A percentile compares a stretch with the other conserved stretches of the same genome.
phyloP scores from a whole-genome alignment of 64 coral and sea anemone species.

The Exaiptasia diaphana region DNA sequence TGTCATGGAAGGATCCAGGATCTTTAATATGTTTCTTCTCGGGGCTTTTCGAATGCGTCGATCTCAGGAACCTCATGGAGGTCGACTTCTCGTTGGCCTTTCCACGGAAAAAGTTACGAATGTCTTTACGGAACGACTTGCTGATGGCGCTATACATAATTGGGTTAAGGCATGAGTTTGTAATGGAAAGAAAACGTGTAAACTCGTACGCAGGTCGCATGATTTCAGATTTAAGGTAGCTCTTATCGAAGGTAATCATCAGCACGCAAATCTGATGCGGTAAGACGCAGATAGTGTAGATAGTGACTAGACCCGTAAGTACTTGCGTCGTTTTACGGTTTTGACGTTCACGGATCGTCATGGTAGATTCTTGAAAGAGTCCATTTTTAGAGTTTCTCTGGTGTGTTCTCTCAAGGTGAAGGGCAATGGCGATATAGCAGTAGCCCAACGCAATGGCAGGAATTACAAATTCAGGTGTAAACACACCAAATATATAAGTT shows the following conservation, averaged over 20 bases:
- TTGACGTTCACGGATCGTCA: slow-evolving; percentile 42
- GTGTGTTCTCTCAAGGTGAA: slow-evolving; percentile 55
- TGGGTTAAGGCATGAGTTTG: slow-evolving; percentile 73
- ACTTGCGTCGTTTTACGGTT: slow-evolving; percentile 80
- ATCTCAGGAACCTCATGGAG: background rate
- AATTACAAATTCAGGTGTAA: slow-evolving; percentile 75
- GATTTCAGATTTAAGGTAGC: slow-evolving; percentile 25
- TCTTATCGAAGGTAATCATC: slow-evolving; percentile 46
- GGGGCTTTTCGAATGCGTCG: background rate
- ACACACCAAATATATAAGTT: slow-evolving; percentile 61
- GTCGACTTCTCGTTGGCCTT: background rate
- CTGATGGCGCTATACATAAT: slow-evolving; percentile 66
- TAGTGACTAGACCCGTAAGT: slow-evolving; percentile 61
- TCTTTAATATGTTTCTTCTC: background rate
- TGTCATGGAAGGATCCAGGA: background rate
- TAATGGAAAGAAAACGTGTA: slow-evolving; percentile 63
- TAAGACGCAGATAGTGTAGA: slow-evolving; percentile 70
- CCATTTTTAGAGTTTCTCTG: slow-evolving; percentile 46
- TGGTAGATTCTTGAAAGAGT: slow-evolving; percentile 25
- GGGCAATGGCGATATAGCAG: slow-evolving; percentile 52
- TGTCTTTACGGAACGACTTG: slow-evolving; percentile 56
- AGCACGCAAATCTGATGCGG: slow-evolving; percentile 68
- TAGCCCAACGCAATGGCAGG: slow-evolving; percentile 55
- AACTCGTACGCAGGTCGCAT: slow-evolving; percentile 75
- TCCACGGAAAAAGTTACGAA: slow-evolving; percentile 29